phyloP scores from a whole-genome alignment of 1,140 invertebrate genomes.

The Phymorhynchus buccinoides region DNA sequence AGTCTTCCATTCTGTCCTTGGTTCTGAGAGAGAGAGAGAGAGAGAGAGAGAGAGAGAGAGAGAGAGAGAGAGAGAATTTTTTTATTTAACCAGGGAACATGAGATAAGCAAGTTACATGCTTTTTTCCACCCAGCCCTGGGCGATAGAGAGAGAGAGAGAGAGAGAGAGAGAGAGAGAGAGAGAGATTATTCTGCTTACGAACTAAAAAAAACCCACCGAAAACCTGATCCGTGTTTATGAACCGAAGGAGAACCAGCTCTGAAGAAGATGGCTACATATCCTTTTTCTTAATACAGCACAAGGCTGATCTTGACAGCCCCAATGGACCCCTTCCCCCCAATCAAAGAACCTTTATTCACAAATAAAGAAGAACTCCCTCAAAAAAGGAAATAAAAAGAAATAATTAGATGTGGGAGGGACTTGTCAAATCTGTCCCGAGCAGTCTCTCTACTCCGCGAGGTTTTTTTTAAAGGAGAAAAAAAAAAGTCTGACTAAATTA shows the following conservation, averaged over 20 bases:
- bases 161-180: too few relatives aligned
- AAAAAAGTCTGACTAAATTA: neutral
- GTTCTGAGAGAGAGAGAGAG: too few relatives aligned
- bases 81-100: too few relatives aligned
- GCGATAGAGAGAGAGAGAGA: too few relatives aligned
- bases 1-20: too few relatives aligned
- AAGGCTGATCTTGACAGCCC: conserved; percentile 17
- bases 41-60: too few relatives aligned
- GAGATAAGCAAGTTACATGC: too few relatives aligned
- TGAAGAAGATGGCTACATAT: neutral
- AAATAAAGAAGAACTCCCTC: too few relatives aligned
- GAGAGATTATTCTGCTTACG: too few relatives aligned
- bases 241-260: neutral
- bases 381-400: neutral
- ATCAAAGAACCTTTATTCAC: neutral
- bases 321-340: neutral
- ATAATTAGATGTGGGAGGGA: neutral
- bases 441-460: neutral
- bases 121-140: too few relatives aligned
- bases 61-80: too few relatives aligned
- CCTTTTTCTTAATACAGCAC: neutral
- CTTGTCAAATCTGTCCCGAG: conserved; percentile 10
- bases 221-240: neutral
- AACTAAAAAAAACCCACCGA: neutral
- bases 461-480: too few relatives aligned